These are phyloP conservation scores for Corynorhinus townsendii DNA, from an alignment of 2,113 vertebrate genomes.

Conservation along the genomic window DNA sequence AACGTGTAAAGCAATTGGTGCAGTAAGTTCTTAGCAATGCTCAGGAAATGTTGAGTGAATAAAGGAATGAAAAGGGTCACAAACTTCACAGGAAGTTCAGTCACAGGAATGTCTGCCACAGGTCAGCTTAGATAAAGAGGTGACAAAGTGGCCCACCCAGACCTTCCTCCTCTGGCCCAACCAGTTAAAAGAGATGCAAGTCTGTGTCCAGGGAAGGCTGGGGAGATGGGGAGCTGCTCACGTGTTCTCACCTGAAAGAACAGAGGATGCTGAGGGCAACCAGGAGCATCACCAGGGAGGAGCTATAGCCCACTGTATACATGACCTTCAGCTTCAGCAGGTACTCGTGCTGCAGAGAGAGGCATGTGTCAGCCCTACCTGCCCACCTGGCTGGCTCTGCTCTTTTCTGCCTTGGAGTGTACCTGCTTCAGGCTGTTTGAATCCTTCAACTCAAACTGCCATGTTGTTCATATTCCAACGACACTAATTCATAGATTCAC, in stretches of 20 bases:
- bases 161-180: not conserved
- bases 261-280: constrained; percentile 87
- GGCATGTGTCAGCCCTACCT: not conserved
- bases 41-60: not conserved
- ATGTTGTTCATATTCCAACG: not conserved
- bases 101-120: not conserved
- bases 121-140: not conserved
- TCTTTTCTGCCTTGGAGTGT: not conserved
- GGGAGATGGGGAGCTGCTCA: not conserved
- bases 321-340: constrained; percentile 91
- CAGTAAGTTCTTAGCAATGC: not conserved
- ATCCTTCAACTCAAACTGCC: not conserved
- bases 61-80: not conserved
- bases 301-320: constrained; percentile 90
- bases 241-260: constrained; percentile 86
- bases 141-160: not conserved
- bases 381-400: not conserved
- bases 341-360: constrained; percentile 82
- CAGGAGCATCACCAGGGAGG: constrained; percentile 86
- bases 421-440: not conserved
- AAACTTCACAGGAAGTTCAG: not conserved
- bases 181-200: not conserved
- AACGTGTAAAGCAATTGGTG: not conserved
- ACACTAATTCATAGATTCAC: not conserved
- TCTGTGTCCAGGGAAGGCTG: not conserved